A percentile compares a stretch with the other conserved stretches of the same genome.
phyloP scores from a whole-genome alignment of 2,888 invertebrate species.

The Drosophila affinis region DNA sequence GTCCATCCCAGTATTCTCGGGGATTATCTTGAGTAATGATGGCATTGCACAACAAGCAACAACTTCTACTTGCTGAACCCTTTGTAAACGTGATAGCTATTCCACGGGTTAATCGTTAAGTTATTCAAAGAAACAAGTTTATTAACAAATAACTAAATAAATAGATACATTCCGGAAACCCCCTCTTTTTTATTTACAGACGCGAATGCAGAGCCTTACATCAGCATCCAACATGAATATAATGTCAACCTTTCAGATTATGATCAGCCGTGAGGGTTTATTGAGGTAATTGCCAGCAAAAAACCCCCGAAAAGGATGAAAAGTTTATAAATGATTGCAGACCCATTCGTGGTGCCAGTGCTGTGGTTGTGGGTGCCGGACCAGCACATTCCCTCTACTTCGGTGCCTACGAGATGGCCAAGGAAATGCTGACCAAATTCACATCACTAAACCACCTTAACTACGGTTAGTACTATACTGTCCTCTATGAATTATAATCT shows the following conservation, averaged over 20 bases:
- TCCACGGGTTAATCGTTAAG: background rate
- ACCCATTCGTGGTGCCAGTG: conserved; percentile 96
- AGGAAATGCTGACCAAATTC: conserved; percentile 89
- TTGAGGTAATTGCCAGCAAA: conserved; percentile 85
- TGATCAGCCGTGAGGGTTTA: conserved; percentile 96
- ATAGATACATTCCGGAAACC: background rate
- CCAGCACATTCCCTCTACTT: conserved; percentile 99
- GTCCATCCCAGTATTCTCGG: background rate
- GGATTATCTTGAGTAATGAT: conserved; percentile 27
- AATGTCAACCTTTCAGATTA: conserved; percentile 92
- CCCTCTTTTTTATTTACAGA: conserved; percentile 88
- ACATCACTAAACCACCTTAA: conserved; percentile 90
- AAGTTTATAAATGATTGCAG: conserved; percentile 83
- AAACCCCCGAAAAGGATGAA: too few relatives aligned
- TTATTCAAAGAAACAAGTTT: background rate
- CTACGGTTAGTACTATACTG: conserved; percentile 85
- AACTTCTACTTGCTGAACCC: too few relatives aligned
- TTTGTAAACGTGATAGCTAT: background rate
- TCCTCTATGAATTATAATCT: background rate
- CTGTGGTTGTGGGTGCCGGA: conserved; percentile 97
- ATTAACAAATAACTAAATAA: background rate
- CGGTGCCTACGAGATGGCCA: conserved; percentile 97
- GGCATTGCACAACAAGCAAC: conserved; percentile 16
- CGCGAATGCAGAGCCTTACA: conserved; percentile 97
- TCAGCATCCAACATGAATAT: conserved; percentile 92